Evolutionary conservation across 2,888 invertebrate species (phyloP).

Genomic region (Marasmarcha lunaedactyla): DNA sequence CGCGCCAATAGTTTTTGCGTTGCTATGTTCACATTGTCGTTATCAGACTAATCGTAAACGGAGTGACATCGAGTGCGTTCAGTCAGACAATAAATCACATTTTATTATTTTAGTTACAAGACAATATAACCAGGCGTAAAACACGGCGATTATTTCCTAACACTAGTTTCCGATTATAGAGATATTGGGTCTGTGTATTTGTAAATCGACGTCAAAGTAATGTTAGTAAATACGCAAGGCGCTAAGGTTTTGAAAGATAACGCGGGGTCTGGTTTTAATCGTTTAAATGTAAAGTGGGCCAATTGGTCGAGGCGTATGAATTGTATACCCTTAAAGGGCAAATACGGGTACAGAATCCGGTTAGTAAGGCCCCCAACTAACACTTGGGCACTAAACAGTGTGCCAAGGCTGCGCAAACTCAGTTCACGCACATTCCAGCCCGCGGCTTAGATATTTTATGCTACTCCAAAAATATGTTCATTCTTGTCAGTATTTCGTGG

Average conservation of each 20-base stretch:
- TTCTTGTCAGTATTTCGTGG: constrained; percentile 3
- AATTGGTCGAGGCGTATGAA: constrained; percentile 18
- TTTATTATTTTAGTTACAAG: no score
- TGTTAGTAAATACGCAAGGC: no score
- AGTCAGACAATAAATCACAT: no score
- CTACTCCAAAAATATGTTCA: constrained; percentile 4
- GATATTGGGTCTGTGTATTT: no score
- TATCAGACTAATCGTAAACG: no score
- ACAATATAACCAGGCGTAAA: no score
- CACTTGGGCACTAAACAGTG: constrained; percentile 40
- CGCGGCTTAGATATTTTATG: constrained; percentile 14
- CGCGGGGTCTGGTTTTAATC: background rate
- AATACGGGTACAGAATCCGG: constrained; percentile 55
- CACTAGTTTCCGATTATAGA: no score
- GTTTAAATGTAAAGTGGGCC: constrained; percentile 24
- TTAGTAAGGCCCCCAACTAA: constrained; percentile 38
- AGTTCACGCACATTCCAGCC: constrained; percentile 13
- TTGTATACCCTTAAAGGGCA: constrained; percentile 33
- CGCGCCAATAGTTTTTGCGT: constrained; percentile 34
- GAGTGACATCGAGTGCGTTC: no score
- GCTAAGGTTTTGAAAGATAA: no score
- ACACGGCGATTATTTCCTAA: no score
- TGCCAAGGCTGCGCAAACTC: constrained; percentile 32
- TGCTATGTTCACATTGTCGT: background rate
- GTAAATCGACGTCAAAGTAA: no score